Percentiles rank a stretch among this genome's conserved stretches.
These are phyloP conservation scores for Octodon degus DNA, from an alignment of 2,113 vertebrate species.

Conservation along the genomic window DNA sequence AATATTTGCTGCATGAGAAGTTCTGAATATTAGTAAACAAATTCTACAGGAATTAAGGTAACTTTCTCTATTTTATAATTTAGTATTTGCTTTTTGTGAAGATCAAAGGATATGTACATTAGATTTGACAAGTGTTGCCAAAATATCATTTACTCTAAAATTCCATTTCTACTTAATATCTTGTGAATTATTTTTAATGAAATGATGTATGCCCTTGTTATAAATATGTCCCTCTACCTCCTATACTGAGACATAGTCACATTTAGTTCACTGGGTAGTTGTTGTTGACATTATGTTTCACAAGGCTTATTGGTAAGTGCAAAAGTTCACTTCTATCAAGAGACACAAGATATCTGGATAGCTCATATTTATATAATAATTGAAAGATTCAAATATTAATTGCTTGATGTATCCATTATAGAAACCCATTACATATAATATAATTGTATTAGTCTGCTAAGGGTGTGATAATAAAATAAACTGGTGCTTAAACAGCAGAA, in stretches of 20 bases:
- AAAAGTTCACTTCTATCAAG: background rate
- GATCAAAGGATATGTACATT: background rate
- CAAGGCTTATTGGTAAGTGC: background rate
- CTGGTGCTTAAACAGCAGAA: background rate
- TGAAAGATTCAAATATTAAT: background rate
- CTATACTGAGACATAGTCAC: background rate
- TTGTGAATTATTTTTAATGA: background rate
- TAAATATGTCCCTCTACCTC: background rate
- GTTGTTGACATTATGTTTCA: background rate
- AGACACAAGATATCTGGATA: background rate
- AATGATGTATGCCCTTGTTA: background rate
- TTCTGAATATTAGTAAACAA: background rate
- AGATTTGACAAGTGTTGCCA: background rate
- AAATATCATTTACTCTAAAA: background rate
- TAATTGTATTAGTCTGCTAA: background rate
- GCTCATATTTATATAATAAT: background rate
- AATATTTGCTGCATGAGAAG: background rate
- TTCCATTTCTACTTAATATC: background rate
- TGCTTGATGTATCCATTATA: background rate
- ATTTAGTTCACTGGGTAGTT: background rate
- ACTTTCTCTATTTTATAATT: background rate
- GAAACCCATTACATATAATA: background rate
- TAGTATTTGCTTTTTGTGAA: slow-evolving; percentile 32
- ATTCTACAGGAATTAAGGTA: background rate
- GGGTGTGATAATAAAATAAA: background rate